Conservation (phyloP, 2,113 vertebrate genomes). For the Hemiprocne comata region DNA sequence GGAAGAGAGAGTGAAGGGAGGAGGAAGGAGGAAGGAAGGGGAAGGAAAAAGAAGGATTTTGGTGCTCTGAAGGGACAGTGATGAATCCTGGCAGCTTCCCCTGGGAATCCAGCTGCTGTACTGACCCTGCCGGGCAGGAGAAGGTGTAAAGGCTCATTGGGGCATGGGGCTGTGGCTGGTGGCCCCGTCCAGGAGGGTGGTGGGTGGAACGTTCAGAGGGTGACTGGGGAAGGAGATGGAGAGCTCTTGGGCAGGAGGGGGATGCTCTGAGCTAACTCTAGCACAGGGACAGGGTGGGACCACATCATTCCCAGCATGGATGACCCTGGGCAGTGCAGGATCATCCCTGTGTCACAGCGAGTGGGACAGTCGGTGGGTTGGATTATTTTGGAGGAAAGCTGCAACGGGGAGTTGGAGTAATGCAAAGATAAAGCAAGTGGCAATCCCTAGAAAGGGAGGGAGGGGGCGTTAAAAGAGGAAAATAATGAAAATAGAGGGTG, state of each 20-base stretch:
- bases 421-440: neutral
- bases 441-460: neutral
- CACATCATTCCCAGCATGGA: fast-evolving
- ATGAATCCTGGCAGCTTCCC: neutral
- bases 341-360: fast-evolving
- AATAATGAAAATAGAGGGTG: neutral
- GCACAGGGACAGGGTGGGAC: fast-evolving
- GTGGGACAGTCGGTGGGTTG: neutral
- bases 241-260: neutral
- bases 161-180: neutral
- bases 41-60: neutral
- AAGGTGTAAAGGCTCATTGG: neutral
- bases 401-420: neutral
- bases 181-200: neutral
- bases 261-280: neutral
- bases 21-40: too few species aligned
- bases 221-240: neutral
- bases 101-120: neutral
- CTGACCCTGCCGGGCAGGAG: neutral
- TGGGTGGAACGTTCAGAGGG: neutral
- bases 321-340: neutral
- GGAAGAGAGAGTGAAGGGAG: too few species aligned
- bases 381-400: neutral
- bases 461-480: neutral
- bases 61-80: neutral